Percentiles rank a stretch among this genome's conserved stretches.
These are phyloP conservation scores for Callinectes sapidus DNA, from an alignment of 2,888 invertebrate species.

Conservation along the genomic window DNA sequence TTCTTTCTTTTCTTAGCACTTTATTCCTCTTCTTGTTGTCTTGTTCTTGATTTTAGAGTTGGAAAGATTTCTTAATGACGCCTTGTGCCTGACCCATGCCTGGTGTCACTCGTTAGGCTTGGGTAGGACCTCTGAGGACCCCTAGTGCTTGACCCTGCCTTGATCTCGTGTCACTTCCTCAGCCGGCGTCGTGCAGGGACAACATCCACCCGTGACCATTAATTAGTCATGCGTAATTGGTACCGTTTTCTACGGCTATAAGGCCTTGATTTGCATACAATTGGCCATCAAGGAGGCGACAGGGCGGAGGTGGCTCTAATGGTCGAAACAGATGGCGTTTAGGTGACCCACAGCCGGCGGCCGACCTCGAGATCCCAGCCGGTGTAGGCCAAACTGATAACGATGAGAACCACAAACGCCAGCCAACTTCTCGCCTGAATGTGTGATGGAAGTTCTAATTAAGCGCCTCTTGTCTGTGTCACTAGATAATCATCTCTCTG, in stretches of 20 bases:
- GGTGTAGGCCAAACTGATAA: neutral
- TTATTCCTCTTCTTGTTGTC: neutral
- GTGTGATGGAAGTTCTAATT: too few relatives aligned
- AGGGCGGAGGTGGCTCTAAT: neutral
- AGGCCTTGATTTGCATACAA: constrained; percentile 31
- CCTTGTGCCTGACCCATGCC: too few relatives aligned
- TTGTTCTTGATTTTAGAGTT: neutral
- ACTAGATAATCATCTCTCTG: too few relatives aligned
- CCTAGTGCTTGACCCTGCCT: neutral
- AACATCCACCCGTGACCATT: constrained; percentile 26
- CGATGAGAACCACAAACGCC: neutral
- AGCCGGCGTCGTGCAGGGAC: constrained; percentile 2
- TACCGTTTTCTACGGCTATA: constrained; percentile 20
- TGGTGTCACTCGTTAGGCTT: neutral
- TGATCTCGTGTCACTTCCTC: neutral
- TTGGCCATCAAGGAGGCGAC: neutral
- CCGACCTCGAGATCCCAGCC: neutral
- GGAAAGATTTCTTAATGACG: neutral
- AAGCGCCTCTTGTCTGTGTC: too few relatives aligned
- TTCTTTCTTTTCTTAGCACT: neutral
- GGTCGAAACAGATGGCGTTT: constrained; percentile 22
- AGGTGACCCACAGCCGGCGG: constrained; percentile 12
- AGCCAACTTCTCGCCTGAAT: too few relatives aligned
- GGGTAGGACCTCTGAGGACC: neutral
- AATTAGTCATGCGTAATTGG: constrained; percentile 27